phyloP scores from a whole-genome alignment of 2,113 vertebrate genomes.

The Etheostoma cragini region DNA sequence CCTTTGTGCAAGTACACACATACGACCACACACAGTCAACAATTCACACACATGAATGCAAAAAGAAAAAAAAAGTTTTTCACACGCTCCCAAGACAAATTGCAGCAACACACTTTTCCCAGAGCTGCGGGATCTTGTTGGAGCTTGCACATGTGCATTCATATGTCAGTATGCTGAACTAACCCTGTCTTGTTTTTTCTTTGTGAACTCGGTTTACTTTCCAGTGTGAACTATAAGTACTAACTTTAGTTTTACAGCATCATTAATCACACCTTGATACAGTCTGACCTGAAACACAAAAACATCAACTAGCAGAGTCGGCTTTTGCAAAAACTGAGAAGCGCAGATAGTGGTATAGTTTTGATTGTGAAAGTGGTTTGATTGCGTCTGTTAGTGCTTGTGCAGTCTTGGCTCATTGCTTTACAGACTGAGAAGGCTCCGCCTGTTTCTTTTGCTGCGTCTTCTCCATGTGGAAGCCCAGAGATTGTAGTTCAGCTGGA shows the following conservation, averaged over 20 bases:
- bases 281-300: conserved; percentile 32
- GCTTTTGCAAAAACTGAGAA: conserved; percentile 18
- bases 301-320: conserved; percentile 13
- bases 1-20: neutral
- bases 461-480: conserved; percentile 43
- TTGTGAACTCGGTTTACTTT: conserved; percentile 2
- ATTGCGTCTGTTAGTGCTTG: conserved; percentile 36
- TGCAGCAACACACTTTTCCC: conserved; percentile 47
- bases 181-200: conserved; percentile 31
- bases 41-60: neutral
- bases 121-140: conserved; percentile 58
- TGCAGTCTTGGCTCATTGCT: conserved; percentile 52
- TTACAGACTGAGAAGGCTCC: conserved; percentile 31
- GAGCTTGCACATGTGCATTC: conserved; percentile 61
- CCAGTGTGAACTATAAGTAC: neutral
- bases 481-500: conserved; percentile 13
- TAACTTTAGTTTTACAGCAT: conserved; percentile 28
- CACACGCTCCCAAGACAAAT: conserved; percentile 32
- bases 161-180: conserved; percentile 32
- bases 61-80: conserved; percentile 15
- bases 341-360: conserved; percentile 11
- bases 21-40: neutral
- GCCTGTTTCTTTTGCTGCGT: conserved; percentile 36
- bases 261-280: conserved; percentile 43
- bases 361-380: too few species aligned